phyloP scores from a whole-genome alignment of 1,140 invertebrate genomes.

The Leptonema lineaticorne region DNA sequence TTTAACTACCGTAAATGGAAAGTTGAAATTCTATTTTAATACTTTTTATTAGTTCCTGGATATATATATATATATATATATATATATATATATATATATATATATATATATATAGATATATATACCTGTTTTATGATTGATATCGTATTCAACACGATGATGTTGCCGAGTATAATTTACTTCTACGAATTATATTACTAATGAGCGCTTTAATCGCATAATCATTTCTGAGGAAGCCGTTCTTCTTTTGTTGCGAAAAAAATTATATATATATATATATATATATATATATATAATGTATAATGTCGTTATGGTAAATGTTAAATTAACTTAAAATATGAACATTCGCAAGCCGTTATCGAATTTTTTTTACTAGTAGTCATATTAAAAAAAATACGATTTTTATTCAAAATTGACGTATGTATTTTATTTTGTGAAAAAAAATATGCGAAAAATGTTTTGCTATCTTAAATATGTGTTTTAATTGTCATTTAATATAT shows the following conservation, averaged over 20 bases:
- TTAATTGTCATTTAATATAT: too few relatives aligned
- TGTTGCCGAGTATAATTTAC: conserved; percentile 7
- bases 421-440: too few relatives aligned
- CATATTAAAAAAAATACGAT: too few relatives aligned
- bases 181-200: conserved; percentile 11
- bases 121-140: not conserved
- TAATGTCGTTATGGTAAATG: conserved; percentile 13
- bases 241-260: not conserved
- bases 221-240: conserved; percentile 10
- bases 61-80: not conserved
- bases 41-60: not conserved
- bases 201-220: conserved; percentile 7
- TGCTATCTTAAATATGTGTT: too few relatives aligned
- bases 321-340: conserved; percentile 4
- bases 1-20: not conserved
- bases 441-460: too few relatives aligned
- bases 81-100: too few relatives aligned
- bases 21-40: not conserved
- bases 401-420: too few relatives aligned
- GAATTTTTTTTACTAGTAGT: too few relatives aligned
- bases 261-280: not conserved
- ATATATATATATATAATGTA: not conserved
- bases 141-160: conserved; percentile 9
- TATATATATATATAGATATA: too few relatives aligned
- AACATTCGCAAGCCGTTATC: not conserved